Percentiles rank a stretch among this genome's conserved stretches.
Evolutionary conservation across 2,113 vertebrate species (phyloP).

Genomic region (Salminus brasiliensis): DNA sequence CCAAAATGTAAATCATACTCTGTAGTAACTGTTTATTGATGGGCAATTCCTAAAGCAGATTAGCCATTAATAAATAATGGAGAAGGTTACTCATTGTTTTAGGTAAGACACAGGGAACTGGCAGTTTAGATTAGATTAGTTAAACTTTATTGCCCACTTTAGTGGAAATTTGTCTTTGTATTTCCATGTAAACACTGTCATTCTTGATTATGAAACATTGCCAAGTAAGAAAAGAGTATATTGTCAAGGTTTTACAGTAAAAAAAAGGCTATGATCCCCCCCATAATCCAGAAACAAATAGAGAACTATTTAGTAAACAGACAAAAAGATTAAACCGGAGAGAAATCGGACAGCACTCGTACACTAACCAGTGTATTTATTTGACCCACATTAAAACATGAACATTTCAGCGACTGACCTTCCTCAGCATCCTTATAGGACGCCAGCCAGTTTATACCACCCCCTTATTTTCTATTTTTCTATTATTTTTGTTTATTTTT

Average conservation of each 20-base stretch:
- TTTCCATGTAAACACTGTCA: not conserved
- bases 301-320: not conserved
- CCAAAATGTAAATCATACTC: not conserved
- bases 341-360: too few relatives aligned
- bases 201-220: not conserved
- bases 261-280: not conserved
- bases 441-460: too few relatives aligned
- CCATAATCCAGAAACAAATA: not conserved
- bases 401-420: too few relatives aligned
- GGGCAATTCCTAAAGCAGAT: not conserved
- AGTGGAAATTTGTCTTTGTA: not conserved
- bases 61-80: conserved; percentile 3
- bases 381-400: too few relatives aligned
- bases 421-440: too few relatives aligned
- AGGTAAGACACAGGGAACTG: not conserved
- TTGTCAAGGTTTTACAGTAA: not conserved
- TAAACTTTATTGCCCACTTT: not conserved
- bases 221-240: not conserved
- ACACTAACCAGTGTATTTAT: too few relatives aligned
- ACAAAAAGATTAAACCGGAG: not conserved
- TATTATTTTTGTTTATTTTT: too few relatives aligned
- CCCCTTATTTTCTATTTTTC: too few relatives aligned
- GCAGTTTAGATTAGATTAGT: not conserved
- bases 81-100: not conserved
- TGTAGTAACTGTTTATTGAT: conserved; percentile 1